These are phyloP conservation scores for Ptychodera flava DNA, from an alignment of 35 echinoderm and acorn worm species.

Conservation along the genomic window DNA sequence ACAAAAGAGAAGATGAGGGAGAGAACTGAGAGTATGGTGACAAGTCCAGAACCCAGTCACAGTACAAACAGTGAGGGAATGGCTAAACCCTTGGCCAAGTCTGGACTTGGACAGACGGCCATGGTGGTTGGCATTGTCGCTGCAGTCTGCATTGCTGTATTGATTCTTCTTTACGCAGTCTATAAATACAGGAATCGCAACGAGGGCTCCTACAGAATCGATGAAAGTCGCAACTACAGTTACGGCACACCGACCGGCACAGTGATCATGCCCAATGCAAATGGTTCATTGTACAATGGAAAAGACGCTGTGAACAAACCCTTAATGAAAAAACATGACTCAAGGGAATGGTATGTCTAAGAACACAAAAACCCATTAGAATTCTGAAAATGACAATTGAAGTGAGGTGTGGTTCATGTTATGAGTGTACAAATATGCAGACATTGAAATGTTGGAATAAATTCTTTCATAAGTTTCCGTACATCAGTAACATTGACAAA, in stretches of 20 bases:
- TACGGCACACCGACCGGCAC: background rate
- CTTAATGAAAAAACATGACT: background rate
- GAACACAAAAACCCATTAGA: background rate
- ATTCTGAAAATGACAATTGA: background rate
- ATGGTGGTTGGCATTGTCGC: slow-evolving; percentile 76
- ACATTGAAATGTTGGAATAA: too few species aligned
- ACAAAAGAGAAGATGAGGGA: background rate
- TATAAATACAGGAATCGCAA: slow-evolving; percentile 96
- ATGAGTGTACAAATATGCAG: too few species aligned
- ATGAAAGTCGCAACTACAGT: slow-evolving; percentile 95
- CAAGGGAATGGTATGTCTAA: background rate
- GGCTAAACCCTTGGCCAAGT: background rate
- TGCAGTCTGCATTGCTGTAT: slow-evolving; percentile 58
- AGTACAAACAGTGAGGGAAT: background rate
- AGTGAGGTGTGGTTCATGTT: too few species aligned
- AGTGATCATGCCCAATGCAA: background rate
- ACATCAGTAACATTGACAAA: too few species aligned
- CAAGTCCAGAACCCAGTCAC: background rate
- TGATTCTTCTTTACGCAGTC: slow-evolving; percentile 63
- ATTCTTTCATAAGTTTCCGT: too few species aligned
- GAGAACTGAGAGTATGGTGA: background rate
- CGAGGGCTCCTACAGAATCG: slow-evolving; percentile 96
- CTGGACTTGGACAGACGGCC: slow-evolving; percentile 48
- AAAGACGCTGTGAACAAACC: background rate
- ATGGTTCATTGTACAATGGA: background rate